Conservation (phyloP, 2,113 vertebrate species). For the Gasterosteus aculeatus region DNA sequence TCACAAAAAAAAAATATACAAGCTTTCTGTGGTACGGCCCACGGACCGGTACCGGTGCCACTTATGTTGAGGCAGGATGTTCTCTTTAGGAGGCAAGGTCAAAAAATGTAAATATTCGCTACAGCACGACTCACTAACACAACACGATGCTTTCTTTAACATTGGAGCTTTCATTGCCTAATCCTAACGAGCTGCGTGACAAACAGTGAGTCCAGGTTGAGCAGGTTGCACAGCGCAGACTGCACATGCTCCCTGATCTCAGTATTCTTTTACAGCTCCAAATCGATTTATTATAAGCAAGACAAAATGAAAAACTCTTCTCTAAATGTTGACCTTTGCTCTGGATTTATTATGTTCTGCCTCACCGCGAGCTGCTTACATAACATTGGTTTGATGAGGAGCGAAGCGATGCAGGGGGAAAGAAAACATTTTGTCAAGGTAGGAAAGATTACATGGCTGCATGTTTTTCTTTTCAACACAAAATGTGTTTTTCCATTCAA, state of each 20-base stretch:
- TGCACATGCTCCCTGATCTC: not conserved
- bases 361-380: not conserved
- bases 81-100: not conserved
- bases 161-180: not conserved
- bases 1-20: too few species aligned
- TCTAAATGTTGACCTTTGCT: constrained; percentile 37
- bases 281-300: constrained; percentile 14
- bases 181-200: not conserved
- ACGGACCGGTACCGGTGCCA: too few species aligned
- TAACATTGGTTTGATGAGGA: constrained; percentile 11
- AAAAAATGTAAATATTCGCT: not conserved
- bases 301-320: constrained; percentile 22
- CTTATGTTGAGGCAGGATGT: not conserved
- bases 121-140: not conserved
- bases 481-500: constrained; percentile 9
- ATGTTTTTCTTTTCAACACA: not conserved
- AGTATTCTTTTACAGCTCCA: not conserved
- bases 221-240: not conserved
- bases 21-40: too few species aligned
- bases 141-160: not conserved
- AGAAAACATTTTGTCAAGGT: constrained; percentile 9
- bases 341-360: constrained; percentile 6
- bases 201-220: not conserved
- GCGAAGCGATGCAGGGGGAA: not conserved
- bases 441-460: not conserved